These are phyloP conservation scores for Stenoptilia bipunctidactyla DNA, from an alignment of 2,888 invertebrate genomes.

Conservation along the genomic window DNA sequence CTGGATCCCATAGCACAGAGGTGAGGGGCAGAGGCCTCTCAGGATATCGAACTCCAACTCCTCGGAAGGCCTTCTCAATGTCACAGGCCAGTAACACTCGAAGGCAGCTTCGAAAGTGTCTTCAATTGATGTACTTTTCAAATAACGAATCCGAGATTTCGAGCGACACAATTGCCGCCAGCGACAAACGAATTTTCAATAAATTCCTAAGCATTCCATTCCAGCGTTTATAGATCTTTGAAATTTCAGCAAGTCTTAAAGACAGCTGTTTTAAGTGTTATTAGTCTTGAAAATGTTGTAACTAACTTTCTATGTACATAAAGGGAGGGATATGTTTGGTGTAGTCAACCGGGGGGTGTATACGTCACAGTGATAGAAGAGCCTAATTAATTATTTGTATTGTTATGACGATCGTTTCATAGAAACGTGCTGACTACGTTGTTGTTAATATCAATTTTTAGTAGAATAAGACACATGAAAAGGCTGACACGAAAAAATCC, in stretches of 20 bases:
- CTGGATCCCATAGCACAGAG: slow-evolving; percentile 69
- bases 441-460: slow-evolving; percentile 62
- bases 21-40: slow-evolving; percentile 54
- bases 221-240: slow-evolving; percentile 14
- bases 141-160: not conserved
- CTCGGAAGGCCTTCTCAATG: slow-evolving; percentile 47
- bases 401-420: slow-evolving; percentile 61
- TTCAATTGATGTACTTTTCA: slow-evolving; percentile 4
- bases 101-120: not conserved
- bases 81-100: not conserved
- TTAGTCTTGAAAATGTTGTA: slow-evolving; percentile 1
- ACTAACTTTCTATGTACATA: not conserved
- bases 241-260: slow-evolving; percentile 44
- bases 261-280: slow-evolving; percentile 23
- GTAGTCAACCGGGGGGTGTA: slow-evolving; percentile 32
- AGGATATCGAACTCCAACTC: slow-evolving; percentile 51
- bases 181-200: not conserved
- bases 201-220: slow-evolving; percentile 24
- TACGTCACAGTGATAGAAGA: slow-evolving; percentile 66
- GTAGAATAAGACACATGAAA: slow-evolving; percentile 61
- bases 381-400: slow-evolving; percentile 61
- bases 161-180: not conserved
- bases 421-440: slow-evolving; percentile 58
- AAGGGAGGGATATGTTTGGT: not conserved
- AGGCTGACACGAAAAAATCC: slow-evolving; percentile 42